phyloP scores from a whole-genome alignment of 2,888 invertebrate genomes.

The Dicranocentrus wangi region DNA sequence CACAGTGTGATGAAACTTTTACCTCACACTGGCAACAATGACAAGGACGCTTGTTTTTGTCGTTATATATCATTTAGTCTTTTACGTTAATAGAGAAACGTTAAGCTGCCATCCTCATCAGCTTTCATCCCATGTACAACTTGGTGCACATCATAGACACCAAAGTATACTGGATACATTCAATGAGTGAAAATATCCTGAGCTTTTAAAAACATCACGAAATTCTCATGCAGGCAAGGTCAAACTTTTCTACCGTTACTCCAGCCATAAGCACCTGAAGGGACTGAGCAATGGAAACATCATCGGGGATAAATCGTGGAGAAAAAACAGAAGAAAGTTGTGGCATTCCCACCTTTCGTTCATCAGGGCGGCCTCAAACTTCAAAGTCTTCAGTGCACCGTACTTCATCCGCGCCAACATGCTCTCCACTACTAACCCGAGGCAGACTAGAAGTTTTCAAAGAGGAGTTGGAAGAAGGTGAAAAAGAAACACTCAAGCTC shows the following conservation, averaged over 20 bases:
- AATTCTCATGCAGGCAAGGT: neutral
- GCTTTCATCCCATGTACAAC: no score
- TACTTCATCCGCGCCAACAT: slow-evolving; percentile 19
- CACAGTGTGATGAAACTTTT: no score
- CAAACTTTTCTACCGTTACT: neutral
- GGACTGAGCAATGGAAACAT: slow-evolving; percentile 31
- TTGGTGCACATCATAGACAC: no score
- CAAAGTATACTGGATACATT: no score
- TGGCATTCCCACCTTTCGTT: neutral
- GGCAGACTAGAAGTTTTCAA: slow-evolving; percentile 38
- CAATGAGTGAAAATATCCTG: no score
- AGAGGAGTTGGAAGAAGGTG: slow-evolving; percentile 44
- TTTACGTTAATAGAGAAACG: no score
- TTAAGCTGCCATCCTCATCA: no score
- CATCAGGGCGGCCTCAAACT: neutral
- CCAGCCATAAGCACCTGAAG: neutral
- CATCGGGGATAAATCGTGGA: slow-evolving; percentile 24
- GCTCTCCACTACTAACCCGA: neutral
- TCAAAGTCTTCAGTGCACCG: neutral
- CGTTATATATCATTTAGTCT: no score
- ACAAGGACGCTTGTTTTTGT: no score
- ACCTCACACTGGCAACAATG: no score
- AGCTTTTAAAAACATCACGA: no score
- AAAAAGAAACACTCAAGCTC: neutral
- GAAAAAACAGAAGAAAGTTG: slow-evolving; percentile 8